These are phyloP conservation scores for Etheostoma spectabile DNA, from an alignment of 2,113 vertebrate genomes.

Conservation along the genomic window DNA sequence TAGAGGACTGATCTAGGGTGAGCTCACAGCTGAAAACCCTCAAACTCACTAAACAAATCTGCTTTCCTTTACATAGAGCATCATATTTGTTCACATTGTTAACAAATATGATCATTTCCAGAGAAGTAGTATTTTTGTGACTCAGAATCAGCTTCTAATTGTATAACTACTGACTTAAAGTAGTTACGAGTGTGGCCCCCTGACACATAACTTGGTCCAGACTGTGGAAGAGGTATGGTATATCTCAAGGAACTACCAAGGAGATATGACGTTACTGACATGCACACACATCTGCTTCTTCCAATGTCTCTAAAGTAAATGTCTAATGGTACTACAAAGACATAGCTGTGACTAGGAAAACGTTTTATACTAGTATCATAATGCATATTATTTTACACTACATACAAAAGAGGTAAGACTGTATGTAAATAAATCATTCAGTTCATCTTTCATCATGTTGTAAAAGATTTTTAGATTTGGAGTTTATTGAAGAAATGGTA, in stretches of 20 bases:
- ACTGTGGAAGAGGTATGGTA: not conserved
- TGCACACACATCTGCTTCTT: not conserved
- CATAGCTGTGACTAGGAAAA: not conserved
- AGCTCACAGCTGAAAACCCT: not conserved
- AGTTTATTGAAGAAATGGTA: not conserved
- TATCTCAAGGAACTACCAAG: not conserved
- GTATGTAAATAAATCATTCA: not conserved
- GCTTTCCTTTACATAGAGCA: not conserved
- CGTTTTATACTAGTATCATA: not conserved
- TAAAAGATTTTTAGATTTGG: not conserved
- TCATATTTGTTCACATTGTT: too few relatives aligned
- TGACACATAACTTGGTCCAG: not conserved
- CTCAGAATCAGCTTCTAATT: not conserved
- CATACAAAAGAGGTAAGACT: not conserved
- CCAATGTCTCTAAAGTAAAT: not conserved
- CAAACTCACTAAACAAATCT: not conserved
- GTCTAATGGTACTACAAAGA: not conserved
- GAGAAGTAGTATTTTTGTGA: not conserved
- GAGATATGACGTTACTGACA: not conserved
- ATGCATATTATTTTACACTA: not conserved
- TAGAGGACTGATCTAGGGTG: not conserved
- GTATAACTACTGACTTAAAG: not conserved
- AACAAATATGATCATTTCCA: not conserved
- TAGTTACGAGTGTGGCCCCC: not conserved
- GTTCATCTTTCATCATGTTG: not conserved